Evolutionary conservation across 2,113 vertebrate species (phyloP).

Genomic region (Sinocyclocheilus maitianheensis): DNA sequence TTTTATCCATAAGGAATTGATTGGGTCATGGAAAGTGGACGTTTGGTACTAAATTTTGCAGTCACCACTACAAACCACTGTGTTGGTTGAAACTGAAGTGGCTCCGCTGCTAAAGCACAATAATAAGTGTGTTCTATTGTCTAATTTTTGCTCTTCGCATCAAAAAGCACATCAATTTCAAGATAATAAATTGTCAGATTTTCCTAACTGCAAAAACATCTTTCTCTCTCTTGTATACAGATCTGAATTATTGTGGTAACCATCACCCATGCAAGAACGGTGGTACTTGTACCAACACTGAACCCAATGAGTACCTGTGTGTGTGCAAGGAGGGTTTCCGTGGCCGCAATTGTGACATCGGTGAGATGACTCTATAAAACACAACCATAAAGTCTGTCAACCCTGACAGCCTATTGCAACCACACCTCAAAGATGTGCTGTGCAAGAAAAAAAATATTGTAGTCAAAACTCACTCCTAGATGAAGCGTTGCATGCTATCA

Average conservation of each 20-base stretch:
- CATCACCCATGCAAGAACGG: conserved; percentile 79
- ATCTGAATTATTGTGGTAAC: conserved; percentile 82
- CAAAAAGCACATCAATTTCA: too few species aligned
- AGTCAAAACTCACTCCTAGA: neutral
- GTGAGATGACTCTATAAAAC: conserved; percentile 64
- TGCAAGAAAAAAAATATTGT: neutral
- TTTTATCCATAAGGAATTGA: neutral
- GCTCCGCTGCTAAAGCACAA: neutral
- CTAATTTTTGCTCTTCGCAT: neutral
- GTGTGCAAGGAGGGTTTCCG: conserved; percentile 78
- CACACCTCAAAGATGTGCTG: neutral
- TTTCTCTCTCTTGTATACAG: conserved; percentile 57
- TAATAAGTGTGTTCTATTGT: neutral
- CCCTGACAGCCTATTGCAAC: neutral
- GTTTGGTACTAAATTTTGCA: neutral
- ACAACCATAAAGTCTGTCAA: neutral
- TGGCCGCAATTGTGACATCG: conserved; percentile 78
- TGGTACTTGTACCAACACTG: conserved; percentile 81
- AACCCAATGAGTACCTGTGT: conserved; percentile 81
- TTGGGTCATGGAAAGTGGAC: neutral
- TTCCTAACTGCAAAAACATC: neutral
- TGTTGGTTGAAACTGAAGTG: neutral
- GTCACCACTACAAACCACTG: neutral
- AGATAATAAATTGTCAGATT: neutral
- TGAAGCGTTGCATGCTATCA: neutral